Percentiles rank a stretch among this genome's conserved stretches.
Conservation (phyloP, 2,113 vertebrate species). For the Lophochroa leadbeateri region DNA sequence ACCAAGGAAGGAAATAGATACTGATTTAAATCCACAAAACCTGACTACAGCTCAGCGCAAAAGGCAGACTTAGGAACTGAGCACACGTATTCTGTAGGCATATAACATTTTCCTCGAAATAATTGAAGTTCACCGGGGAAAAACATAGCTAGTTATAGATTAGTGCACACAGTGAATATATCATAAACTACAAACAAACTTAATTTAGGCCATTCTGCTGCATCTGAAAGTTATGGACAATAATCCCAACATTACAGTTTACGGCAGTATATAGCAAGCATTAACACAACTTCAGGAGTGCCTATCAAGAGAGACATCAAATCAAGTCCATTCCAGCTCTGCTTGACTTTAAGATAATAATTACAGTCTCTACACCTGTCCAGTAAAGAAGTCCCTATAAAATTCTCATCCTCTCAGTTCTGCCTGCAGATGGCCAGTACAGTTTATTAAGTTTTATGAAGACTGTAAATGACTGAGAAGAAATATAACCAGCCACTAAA, state of each 20-base stretch:
- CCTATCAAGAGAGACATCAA: background rate
- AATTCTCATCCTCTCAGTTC: background rate
- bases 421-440: background rate
- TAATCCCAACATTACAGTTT: background rate
- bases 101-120: constrained; percentile 16
- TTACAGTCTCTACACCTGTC: background rate
- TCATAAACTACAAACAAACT: background rate
- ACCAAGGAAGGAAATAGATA: background rate
- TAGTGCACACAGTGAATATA: background rate
- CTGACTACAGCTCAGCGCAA: background rate
- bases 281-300: background rate
- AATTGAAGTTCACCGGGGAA: background rate
- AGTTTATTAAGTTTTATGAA: background rate
- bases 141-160: background rate
- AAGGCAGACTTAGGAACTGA: background rate
- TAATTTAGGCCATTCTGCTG: background rate
- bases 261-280: background rate
- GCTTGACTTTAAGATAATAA: background rate
- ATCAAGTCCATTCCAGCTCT: background rate
- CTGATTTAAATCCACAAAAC: background rate
- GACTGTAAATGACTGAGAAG: background rate
- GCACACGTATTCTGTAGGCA: background rate
- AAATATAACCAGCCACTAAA: background rate
- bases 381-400: background rate
- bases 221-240: background rate